Conservation (phyloP, 2,797 vertebrate genomes). For the Crenichthys baileyi region DNA sequence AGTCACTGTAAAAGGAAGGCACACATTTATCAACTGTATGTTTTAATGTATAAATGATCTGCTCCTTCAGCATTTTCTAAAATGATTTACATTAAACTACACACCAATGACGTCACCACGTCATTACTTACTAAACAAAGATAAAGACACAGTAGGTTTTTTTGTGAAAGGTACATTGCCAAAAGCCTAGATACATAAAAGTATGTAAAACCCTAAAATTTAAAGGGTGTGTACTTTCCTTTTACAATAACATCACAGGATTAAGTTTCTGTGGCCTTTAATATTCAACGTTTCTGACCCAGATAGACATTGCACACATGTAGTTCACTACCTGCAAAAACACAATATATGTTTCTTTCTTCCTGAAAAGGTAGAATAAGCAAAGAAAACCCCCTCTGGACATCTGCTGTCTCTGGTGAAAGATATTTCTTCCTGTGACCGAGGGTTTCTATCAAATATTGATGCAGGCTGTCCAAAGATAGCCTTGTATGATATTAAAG, state of each 20-base stretch:
- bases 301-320: neutral
- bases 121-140: too few relatives aligned
- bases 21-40: too few relatives aligned
- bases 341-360: neutral
- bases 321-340: neutral
- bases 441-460: constrained; percentile 77
- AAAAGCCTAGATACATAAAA: neutral
- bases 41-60: too few relatives aligned
- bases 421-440: constrained; percentile 72
- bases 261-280: neutral
- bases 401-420: constrained; percentile 47
- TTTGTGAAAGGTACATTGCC: neutral
- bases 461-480: constrained; percentile 69
- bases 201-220: neutral
- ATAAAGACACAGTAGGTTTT: neutral
- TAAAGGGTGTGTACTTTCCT: neutral
- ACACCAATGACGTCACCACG: too few relatives aligned
- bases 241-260: neutral
- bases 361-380: constrained; percentile 37
- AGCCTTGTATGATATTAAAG: constrained; percentile 53
- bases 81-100: too few relatives aligned
- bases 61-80: too few relatives aligned
- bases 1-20: too few relatives aligned
- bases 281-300: neutral
- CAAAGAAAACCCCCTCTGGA: constrained; percentile 18